phyloP scores from a whole-genome alignment of 2,113 vertebrate genomes.

The Perca fluviatilis region DNA sequence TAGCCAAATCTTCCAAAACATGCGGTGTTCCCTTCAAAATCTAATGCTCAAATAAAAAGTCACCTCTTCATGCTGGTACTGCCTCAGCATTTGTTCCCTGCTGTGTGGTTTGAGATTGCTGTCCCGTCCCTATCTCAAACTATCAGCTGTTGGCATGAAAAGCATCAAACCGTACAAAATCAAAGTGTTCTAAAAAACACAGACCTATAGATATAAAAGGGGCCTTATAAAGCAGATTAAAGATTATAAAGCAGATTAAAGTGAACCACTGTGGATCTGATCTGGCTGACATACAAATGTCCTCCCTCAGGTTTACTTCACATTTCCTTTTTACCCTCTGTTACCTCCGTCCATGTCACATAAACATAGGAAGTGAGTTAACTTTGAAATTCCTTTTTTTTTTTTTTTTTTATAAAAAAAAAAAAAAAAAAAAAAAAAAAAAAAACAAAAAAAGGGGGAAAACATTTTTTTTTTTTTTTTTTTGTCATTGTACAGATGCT shows the following conservation, averaged over 20 bases:
- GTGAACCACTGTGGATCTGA: conserved; percentile 26
- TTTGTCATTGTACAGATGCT: neutral
- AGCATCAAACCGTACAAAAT: conserved; percentile 17
- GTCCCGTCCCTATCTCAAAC: neutral
- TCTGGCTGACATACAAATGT: conserved; percentile 35
- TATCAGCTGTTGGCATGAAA: conserved; percentile 30
- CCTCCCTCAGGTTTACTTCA: conserved; percentile 26
- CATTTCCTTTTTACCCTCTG: conserved; percentile 1
- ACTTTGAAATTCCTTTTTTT: too few species aligned
- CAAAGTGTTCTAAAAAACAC: conserved; percentile 14
- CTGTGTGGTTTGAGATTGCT: neutral
- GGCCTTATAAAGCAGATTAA: conserved; percentile 47
- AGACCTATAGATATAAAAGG: conserved; percentile 15
- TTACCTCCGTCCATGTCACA: neutral
- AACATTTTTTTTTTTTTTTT: too few species aligned
- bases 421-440: too few species aligned
- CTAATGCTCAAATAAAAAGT: neutral
- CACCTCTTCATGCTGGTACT: neutral
- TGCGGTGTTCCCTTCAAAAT: neutral
- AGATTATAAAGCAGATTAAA: conserved; percentile 59
- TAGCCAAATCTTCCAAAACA: neutral
- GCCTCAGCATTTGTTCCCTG: neutral
- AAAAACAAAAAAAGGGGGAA: too few species aligned
- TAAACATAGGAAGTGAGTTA: neutral
- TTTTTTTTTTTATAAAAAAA: too few species aligned